These are phyloP conservation scores for Siphlonurus alternatus DNA, from an alignment of 2,888 invertebrate species.

Conservation along the genomic window DNA sequence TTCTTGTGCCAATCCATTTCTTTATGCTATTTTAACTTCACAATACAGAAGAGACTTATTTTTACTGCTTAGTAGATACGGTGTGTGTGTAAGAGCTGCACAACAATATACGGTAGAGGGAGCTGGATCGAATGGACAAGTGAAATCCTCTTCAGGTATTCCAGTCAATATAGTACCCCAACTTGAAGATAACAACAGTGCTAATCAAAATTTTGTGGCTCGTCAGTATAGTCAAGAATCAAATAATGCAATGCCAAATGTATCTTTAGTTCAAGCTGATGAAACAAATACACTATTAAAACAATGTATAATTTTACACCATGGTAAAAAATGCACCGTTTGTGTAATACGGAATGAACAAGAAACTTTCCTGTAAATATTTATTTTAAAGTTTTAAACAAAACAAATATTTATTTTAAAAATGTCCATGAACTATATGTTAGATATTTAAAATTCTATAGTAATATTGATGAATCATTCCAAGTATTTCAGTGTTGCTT, in stretches of 20 bases:
- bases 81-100: background rate
- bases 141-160: too few relatives aligned
- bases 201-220: too few relatives aligned
- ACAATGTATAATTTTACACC: background rate
- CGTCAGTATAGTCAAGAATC: too few relatives aligned
- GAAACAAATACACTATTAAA: background rate
- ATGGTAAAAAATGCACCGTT: background rate
- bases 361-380: background rate
- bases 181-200: too few relatives aligned
- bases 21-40: slow-evolving; percentile 78
- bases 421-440: too few relatives aligned
- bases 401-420: too few relatives aligned
- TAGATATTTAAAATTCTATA: too few relatives aligned
- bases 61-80: slow-evolving; percentile 39
- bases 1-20: slow-evolving; percentile 81
- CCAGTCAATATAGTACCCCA: background rate
- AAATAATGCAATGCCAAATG: too few relatives aligned
- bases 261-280: too few relatives aligned
- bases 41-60: slow-evolving; percentile 66
- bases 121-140: background rate
- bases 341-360: background rate
- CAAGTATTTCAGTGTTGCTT: too few relatives aligned
- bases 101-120: background rate
- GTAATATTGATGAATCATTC: too few relatives aligned
- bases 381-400: too few relatives aligned